A percentile compares a stretch with the other conserved stretches of the same genome.
phyloP scores from a whole-genome alignment of 2,113 vertebrate species.

The Nettapus auritus region DNA sequence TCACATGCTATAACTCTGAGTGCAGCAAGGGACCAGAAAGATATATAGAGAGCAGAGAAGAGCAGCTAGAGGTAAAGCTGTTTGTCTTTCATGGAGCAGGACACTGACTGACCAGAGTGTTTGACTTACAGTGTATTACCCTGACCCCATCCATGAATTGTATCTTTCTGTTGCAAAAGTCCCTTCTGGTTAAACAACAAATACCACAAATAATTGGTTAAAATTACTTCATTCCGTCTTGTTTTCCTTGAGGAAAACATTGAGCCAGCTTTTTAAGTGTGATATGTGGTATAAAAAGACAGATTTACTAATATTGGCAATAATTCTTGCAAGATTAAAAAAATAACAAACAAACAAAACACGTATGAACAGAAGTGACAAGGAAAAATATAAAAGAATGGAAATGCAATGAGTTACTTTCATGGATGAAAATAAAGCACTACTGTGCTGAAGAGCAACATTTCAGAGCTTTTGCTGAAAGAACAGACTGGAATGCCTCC shows the following conservation, averaged over 20 bases:
- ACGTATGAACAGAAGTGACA: background rate
- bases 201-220: background rate
- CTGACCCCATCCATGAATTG: background rate
- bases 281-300: background rate
- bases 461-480: background rate
- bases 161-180: background rate
- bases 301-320: background rate
- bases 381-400: background rate
- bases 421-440: background rate
- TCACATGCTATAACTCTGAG: background rate
- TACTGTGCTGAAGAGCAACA: background rate
- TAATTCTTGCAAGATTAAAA: background rate
- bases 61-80: background rate
- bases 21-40: background rate
- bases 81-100: background rate
- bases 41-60: background rate
- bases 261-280: background rate
- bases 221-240: background rate
- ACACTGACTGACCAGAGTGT: background rate
- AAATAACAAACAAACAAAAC: background rate
- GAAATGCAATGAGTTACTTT: background rate
- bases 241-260: background rate
- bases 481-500: constrained; percentile 4
- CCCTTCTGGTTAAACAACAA: background rate
- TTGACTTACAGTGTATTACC: background rate